Conservation (phyloP, 35 echinoderm and acorn worm genomes). For the Ophiothrix spiculata region DNA sequence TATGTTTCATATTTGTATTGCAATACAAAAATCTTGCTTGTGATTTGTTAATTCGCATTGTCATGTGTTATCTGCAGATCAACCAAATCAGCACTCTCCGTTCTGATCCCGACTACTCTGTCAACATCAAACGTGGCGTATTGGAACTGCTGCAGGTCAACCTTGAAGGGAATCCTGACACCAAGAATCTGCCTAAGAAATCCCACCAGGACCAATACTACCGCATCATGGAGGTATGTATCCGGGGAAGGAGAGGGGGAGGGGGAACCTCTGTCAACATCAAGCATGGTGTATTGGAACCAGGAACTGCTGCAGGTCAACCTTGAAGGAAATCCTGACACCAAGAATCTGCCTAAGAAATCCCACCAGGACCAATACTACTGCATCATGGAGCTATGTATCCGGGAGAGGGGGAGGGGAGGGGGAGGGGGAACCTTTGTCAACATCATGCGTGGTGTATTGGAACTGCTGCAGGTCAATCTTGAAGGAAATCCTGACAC, state of each 20-base stretch:
- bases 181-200: background rate
- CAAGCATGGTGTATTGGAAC: slow-evolving; percentile 31
- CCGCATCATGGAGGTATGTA: slow-evolving; percentile 35
- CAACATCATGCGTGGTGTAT: slow-evolving; percentile 43
- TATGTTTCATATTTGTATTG: too few relatives aligned
- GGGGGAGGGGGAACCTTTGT: too few relatives aligned
- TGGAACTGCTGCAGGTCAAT: slow-evolving; percentile 32
- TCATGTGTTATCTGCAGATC: background rate
- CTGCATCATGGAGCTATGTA: slow-evolving; percentile 31
- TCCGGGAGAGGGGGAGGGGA: too few relatives aligned
- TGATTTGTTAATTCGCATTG: background rate
- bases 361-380: slow-evolving; percentile 9
- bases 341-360: background rate
- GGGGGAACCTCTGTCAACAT: slow-evolving; percentile 46
- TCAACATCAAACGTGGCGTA: slow-evolving; percentile 45
- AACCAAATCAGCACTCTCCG: background rate
- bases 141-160: slow-evolving; percentile 31
- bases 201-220: slow-evolving; percentile 9
- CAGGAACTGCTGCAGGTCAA: slow-evolving; percentile 23
- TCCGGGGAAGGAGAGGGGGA: background rate
- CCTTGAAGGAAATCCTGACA: slow-evolving; percentile 22
- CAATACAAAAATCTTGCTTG: too few relatives aligned
- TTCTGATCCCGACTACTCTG: slow-evolving; percentile 16
- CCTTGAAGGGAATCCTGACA: slow-evolving; percentile 22
- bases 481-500: slow-evolving; percentile 26